Base-by-base conservation (phyloP, 2,888 invertebrate species). In the Lithophane leautieri region DNA sequence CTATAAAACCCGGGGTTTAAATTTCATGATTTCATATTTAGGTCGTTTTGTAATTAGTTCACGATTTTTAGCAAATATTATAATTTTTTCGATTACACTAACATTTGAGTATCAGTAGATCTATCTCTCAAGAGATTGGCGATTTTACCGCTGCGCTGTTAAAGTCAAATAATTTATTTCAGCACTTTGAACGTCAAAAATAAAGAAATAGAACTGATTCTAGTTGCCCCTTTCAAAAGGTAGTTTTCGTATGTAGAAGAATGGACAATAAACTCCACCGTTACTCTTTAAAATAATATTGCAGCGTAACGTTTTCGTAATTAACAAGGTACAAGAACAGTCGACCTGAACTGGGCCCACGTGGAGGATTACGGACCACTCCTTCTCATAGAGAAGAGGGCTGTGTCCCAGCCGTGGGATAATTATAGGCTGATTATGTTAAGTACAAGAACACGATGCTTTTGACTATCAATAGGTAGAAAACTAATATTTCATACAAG, bases 61-160 rank as follows among this genome's bases (percentile, higher is more conserved):
- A n/a, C n/a, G 25, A 63, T 25, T 68, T 54, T 63, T 50, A 47
- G 11, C n/a, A 75, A 78, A 76, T 28, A 16, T 73, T 68, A 16
- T n/a, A 54, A 34, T 12, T 11, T 25, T 50, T 50, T 16, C 1
- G 16, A 6, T 22, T 8, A 19, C 6, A 60, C 25, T 16, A n/a
- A 40, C 28, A 28, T 76, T 76, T 76, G 28, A 78, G 44, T 14
- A 22, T 44, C 16, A 25, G 44, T 54, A 58, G 3, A 16, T 16
- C 77, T 44, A 42, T 34, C 2, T 47, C 44, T 44, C 52, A 34
- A 63, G 52, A 52, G 65, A 14, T 52, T 12, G 40, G 2, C 12
- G 19, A 11, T 19, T 50, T n/a, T n/a, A 19, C 19, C n/a, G 9
- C n/a, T 50, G 40, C n/a, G 14, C n/a, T 50, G 40, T 4, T 50